Percentiles rank a stretch among this genome's conserved stretches.
Evolutionary conservation across 2,797 vertebrate genomes (phyloP).

Genomic region (Scarus forsteni): DNA sequence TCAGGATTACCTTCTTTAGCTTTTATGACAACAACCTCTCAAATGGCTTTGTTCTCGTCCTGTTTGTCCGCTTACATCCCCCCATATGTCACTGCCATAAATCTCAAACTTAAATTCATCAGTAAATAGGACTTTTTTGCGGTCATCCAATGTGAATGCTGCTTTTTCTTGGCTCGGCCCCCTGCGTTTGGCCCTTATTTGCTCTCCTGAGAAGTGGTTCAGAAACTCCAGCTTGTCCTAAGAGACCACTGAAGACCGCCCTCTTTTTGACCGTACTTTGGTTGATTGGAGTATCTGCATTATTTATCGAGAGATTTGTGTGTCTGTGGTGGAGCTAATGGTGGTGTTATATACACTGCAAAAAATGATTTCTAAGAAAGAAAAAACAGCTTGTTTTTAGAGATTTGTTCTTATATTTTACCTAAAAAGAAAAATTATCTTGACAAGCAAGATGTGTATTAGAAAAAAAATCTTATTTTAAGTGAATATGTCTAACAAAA

Average conservation of each 20-base stretch:
- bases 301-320: background rate
- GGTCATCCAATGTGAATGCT: background rate
- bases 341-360: no score
- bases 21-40: background rate
- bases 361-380: no score
- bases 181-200: background rate
- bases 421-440: no score
- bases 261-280: background rate
- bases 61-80: background rate
- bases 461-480: no score
- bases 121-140: constrained; percentile 4
- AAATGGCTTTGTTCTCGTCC: background rate
- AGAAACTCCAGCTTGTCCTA: background rate
- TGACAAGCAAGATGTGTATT: no score
- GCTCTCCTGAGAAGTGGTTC: background rate
- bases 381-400: no score
- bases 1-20: background rate
- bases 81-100: constrained; percentile 1
- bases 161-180: constrained; percentile 4
- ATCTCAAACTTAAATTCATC: background rate
- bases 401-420: no score
- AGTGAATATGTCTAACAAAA: no score
- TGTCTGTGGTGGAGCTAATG: background rate
- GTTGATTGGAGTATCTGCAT: background rate
- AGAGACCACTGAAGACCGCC: background rate